Conservation (phyloP, 2,888 invertebrate species). For the Philhelius pedissequus region DNA sequence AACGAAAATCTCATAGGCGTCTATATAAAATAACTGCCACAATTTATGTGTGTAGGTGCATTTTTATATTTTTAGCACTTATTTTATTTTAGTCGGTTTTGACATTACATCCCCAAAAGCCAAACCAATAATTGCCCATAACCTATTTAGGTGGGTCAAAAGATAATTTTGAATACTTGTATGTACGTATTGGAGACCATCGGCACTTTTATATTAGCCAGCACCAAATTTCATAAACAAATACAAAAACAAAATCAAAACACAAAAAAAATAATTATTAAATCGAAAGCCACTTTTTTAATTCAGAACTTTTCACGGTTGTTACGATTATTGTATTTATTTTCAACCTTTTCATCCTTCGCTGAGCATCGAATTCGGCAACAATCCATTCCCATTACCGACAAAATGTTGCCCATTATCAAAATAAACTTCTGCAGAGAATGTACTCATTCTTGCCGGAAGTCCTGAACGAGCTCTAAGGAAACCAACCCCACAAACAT, state of each 20-base stretch:
- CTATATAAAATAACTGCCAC: too few relatives aligned
- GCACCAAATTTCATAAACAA: neutral
- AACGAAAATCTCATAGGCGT: too few relatives aligned
- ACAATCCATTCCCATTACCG: constrained; percentile 30
- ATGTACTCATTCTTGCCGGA: neutral
- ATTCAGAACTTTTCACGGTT: neutral
- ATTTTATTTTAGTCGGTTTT: too few relatives aligned
- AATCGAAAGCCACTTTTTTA: neutral
- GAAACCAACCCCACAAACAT: neutral
- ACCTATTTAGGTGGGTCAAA: too few relatives aligned
- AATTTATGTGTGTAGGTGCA: too few relatives aligned
- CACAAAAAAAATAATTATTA: constrained; percentile 14
- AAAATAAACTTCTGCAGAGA: constrained; percentile 32
- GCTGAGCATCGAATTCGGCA: constrained; percentile 9
- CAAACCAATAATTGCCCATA: too few relatives aligned
- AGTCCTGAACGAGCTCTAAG: neutral
- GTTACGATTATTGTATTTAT: neutral
- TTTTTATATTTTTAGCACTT: too few relatives aligned
- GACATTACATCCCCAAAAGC: too few relatives aligned
- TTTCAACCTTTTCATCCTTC: neutral
- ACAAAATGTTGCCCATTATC: constrained; percentile 23
- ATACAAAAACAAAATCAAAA: neutral
- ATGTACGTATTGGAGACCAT: too few relatives aligned
- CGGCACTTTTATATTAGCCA: too few relatives aligned
- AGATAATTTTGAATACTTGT: too few relatives aligned